A percentile compares a stretch with the other conserved stretches of the same genome.
Conservation (phyloP, 2,888 invertebrate genomes). For the Aphrophora alni region DNA sequence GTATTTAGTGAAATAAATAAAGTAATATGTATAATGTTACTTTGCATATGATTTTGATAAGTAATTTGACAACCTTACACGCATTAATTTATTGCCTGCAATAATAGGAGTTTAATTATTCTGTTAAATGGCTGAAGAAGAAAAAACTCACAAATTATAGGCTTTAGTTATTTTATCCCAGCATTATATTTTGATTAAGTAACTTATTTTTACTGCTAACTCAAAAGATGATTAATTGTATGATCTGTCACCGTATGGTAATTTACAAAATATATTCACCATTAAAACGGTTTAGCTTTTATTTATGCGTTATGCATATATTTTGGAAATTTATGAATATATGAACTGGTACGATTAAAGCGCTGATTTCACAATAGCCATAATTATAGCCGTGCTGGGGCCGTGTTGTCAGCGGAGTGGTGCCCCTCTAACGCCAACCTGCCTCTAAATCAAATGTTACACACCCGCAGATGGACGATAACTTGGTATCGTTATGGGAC, state of each 20-base stretch:
- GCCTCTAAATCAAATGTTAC: background rate
- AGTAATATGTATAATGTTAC: too few species aligned
- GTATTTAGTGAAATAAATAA: too few species aligned
- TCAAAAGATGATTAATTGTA: background rate
- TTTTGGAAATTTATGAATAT: slow-evolving; percentile 5
- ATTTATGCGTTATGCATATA: background rate
- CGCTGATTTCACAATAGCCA: background rate
- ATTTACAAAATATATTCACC: background rate
- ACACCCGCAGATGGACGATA: slow-evolving; percentile 1
- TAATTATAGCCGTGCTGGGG: background rate
- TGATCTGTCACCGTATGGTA: background rate
- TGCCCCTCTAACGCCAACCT: background rate
- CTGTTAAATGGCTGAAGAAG: background rate
- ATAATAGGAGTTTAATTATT: background rate
- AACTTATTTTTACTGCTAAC: background rate
- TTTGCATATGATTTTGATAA: too few species aligned
- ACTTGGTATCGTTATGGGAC: background rate
- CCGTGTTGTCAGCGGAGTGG: background rate
- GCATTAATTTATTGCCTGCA: too few species aligned
- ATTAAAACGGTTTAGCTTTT: background rate
- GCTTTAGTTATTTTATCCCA: background rate
- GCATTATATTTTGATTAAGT: background rate
- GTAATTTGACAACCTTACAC: too few species aligned
- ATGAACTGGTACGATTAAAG: background rate
- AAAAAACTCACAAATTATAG: background rate